These are phyloP conservation scores for Heloderma charlesbogerti DNA, from an alignment of 2,113 vertebrate genomes.

Conservation along the genomic window DNA sequence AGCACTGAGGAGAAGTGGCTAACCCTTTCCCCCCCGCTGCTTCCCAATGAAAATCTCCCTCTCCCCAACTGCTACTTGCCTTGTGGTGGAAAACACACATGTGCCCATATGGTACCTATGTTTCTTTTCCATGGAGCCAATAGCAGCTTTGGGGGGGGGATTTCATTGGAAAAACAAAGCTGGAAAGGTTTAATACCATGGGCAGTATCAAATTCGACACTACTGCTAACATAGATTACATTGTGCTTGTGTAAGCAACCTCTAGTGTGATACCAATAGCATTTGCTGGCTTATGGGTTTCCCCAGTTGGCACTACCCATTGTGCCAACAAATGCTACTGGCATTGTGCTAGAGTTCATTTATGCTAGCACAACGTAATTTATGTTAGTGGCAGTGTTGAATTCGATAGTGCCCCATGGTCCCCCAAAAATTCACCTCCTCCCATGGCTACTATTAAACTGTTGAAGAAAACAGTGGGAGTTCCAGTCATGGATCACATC, in stretches of 20 bases:
- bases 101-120: background rate
- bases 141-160: background rate
- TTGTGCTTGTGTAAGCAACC: no score
- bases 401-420: no score
- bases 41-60: background rate
- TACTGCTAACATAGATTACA: background rate
- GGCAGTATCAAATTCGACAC: background rate
- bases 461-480: background rate
- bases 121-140: background rate
- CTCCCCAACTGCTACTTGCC: background rate
- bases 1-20: background rate
- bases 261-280: no score
- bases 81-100: background rate
- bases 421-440: background rate
- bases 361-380: no score
- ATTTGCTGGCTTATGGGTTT: no score
- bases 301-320: no score
- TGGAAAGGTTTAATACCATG: background rate
- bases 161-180: background rate
- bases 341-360: no score
- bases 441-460: background rate
- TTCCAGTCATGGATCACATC: background rate
- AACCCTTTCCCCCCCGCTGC: background rate
- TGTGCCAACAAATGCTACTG: no score
- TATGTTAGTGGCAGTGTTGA: no score